These are phyloP conservation scores for Acanthosepion pharaonis DNA, from an alignment of 2,888 invertebrate species.

Conservation along the genomic window DNA sequence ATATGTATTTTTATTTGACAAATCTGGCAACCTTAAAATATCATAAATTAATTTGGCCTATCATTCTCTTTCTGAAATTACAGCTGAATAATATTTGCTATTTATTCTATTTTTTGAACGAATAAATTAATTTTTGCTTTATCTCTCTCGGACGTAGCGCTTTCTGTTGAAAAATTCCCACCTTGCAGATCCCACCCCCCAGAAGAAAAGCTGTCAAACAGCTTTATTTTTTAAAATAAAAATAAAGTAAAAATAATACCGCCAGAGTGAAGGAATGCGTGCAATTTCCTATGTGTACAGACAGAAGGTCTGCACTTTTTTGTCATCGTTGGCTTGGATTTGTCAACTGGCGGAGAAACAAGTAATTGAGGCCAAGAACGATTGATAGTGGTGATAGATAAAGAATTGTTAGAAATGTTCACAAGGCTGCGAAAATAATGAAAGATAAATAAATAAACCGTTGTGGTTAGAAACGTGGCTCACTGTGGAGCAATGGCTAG, in stretches of 20 bases:
- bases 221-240: background rate
- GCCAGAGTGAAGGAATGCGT: background rate
- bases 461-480: background rate
- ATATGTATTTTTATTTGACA: no score
- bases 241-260: background rate
- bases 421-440: background rate
- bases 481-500: background rate
- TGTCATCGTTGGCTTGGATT: background rate
- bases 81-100: background rate
- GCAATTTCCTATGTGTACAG: background rate
- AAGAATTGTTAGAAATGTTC: background rate
- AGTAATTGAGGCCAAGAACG: background rate
- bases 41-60: no score
- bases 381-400: background rate
- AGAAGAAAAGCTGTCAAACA: background rate
- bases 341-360: background rate
- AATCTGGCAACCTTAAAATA: no score
- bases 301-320: background rate
- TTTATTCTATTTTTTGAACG: background rate
- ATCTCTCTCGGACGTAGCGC: background rate
- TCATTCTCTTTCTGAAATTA: no score
- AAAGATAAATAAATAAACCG: background rate
- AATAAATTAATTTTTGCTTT: background rate
- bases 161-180: background rate
- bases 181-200: background rate